Evolutionary conservation across 2,797 vertebrate species (phyloP), one percentile per base, ranked within the genome.

Genomic region (Silurus aristotelis): DNA sequence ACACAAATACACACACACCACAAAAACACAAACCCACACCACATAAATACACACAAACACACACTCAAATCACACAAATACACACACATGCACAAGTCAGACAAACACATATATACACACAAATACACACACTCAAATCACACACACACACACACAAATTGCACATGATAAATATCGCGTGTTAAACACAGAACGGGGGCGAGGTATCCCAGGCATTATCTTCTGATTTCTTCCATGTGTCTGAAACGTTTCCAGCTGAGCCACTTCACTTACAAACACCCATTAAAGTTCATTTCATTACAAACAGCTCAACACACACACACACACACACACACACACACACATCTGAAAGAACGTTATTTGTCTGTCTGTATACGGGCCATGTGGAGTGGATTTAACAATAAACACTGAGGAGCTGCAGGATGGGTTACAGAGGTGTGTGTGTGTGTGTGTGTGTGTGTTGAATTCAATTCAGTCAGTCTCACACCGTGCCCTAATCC

Each of bases 211-310:
- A 80, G 78, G 55, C 13, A 1, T 60, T 60, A 81, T 87, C 66
- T 17, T 25, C 84, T 56, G 87, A 88, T 85, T 67, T 75, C 82
- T 87, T 83, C 83, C 88, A 89, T 68, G 81, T 87, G 88, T 80
- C 64, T 58, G 17, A 90, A 86, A 64, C 67, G 76, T 31, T 89
- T 80, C 63, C 78, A 71, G 61, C 64, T 83, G 82, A 76, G 56
- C 38, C 20, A 25, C 82, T 85, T 82, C 72, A 87, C 84, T 67
- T 38, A 67, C 76, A 79, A 82, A 82, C 76, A 70, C 81, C 46
- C 31, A 63, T 82, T 38, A 86, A 15, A 86, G 72, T 27, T 7
- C 17, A 5, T 80, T 88, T 87, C 8, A 83, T 86, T 71, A 84
- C 78, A 84, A 79, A 83, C 8, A 60, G 48, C 64, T 80, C 75